Base-by-base conservation (phyloP, 2,113 vertebrate genomes). In the Rafetus swinhoei region DNA sequence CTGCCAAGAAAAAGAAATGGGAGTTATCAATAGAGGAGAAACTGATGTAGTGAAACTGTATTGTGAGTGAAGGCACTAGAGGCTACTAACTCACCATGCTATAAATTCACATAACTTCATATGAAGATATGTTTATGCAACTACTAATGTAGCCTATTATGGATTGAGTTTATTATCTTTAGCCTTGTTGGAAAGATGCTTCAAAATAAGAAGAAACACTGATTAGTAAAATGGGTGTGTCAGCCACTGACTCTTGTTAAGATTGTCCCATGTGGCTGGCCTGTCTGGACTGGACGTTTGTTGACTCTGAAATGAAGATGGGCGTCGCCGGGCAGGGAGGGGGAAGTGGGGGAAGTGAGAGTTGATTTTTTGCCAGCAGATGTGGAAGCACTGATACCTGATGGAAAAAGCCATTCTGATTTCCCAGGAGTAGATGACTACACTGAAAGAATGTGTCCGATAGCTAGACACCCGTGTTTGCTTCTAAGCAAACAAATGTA, bases 181-280 rank as follows among this genome's bases (percentile, higher is more conserved):
- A 45, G 29, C 50, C 6, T 59, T 22, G 32, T 86, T 72, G 24
- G 8, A 76, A 88, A 53, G 88, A 76, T 92, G 50, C 19, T 56
- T 10, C 1, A 15, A 56, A 72, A 89, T 90, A 76, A 85, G 35
- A 81, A 45, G 21, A 82, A 95, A 77, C 84, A 85, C 77, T 74
- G 72, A 79, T 92, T 72, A 90, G 88, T 93, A 90, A 94, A 87
- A 96, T 97, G 97, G 97, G 97, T 97, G 96, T 97, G 96, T 93
- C 97, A 90, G 11, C 76, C 81, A 84, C n/a, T 87, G 81, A 92
- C 91, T 91, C 86, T 85, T 86, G 88, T 85, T 52, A 84, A 83
- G 89, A 52, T 82, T 86, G 83, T 65, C 86, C 95, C 80, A 82
- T 84, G n/a, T 57, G 62, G 62, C 62, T 81, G 84, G 79, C 74